These are phyloP conservation scores for Ahaetulla prasina DNA, from an alignment of 2,113 vertebrate species.

Conservation along the genomic window DNA sequence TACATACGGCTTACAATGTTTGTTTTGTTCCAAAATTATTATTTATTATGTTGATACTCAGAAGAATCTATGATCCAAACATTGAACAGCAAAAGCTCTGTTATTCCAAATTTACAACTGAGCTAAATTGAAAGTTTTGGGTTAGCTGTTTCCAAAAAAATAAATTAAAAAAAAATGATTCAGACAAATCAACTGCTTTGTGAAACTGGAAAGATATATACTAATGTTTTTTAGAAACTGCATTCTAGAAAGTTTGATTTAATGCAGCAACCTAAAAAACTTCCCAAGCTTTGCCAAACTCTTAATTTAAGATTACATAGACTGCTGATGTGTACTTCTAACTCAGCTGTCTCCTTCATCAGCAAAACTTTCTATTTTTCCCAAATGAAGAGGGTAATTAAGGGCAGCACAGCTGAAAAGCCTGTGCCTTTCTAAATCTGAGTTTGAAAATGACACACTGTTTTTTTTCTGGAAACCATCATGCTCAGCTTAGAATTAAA, in stretches of 20 bases:
- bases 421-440: background rate
- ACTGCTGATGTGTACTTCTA: background rate
- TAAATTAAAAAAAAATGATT: background rate
- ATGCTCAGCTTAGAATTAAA: background rate
- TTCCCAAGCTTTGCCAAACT: background rate
- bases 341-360: background rate
- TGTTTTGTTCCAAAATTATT: slow-evolving; percentile 33
- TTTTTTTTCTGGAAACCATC: background rate
- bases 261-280: background rate
- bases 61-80: background rate
- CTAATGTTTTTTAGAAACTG: background rate
- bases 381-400: background rate
- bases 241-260: background rate
- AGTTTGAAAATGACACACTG: background rate
- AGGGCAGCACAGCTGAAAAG: background rate
- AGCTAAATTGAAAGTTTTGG: slow-evolving; percentile 18
- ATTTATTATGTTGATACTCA: slow-evolving; percentile 16
- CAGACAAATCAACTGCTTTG: background rate
- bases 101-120: slow-evolving; percentile 18
- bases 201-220: background rate
- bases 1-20: slow-evolving; percentile 38
- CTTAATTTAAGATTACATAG: background rate
- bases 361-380: background rate
- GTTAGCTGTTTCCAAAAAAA: background rate
- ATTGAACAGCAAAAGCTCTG: slow-evolving; percentile 39